Evolutionary conservation across 1,140 invertebrate genomes (phyloP), one percentile per base, ranked within the genome.

Genomic region (Archegozetes longisetosus): DNA sequence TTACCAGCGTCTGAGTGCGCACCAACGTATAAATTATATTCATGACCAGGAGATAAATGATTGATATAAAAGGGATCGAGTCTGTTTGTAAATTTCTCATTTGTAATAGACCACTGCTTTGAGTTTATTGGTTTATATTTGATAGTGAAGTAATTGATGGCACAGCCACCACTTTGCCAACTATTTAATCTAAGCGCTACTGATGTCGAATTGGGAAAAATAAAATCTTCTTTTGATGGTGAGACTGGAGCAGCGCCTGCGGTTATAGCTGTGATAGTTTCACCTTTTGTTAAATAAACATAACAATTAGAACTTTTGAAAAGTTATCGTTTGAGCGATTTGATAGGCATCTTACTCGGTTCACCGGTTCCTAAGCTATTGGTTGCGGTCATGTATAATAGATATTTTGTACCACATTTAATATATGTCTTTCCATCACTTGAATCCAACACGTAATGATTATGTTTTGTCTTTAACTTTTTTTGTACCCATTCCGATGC

Each of bases 101-200:
- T 22, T 25, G 14, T 55, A 22, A 55, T 47, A 2, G 23, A 50
- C 57, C 57, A 58, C 14, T 51, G 57, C 50, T 58, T 58, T 6
- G 26, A 17, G 3, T 53, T 20, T 20, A 17, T 12, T 58, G 22
- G 86, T 73, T 91, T 91, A 71, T 94, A 88, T 73, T 93, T 88
- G 28, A 96, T 86, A 59, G 93, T 88, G 72, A 93, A 97, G 70
- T 91, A 90, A 48, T 86, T 80, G 83, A 97, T 94, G 2, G 88
- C 86, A 72, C 93, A 97, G 28, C 90, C 90, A 58, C 89, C 89
- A 71, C 92, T 88, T 56, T 84, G 83, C 92, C 92, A 97, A 61
- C 88, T 83, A 67, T 82, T 86, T 47, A 96, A 77, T 68, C 91
- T 88, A 49, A 96, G 75, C 9, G 86, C 88, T 13, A 95, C 88